These are phyloP conservation scores for Scaptomyza flava DNA, from an alignment of 2,888 invertebrate species.

Conservation along the genomic window DNA sequence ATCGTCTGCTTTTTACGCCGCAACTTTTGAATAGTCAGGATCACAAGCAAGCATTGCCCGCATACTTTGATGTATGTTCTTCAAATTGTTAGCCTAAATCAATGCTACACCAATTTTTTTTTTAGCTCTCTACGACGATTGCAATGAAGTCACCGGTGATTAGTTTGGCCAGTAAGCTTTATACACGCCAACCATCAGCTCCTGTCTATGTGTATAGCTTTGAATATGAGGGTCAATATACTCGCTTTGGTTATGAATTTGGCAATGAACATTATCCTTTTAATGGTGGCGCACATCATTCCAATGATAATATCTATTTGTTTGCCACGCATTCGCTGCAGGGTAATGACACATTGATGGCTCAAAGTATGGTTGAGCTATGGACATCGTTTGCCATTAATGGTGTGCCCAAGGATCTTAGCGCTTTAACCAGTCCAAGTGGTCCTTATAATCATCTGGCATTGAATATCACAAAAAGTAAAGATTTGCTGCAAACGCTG, in stretches of 20 bases:
- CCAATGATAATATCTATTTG: conserved; percentile 87
- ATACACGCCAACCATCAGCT: conserved; percentile 65
- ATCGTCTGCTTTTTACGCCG: conserved; percentile 83
- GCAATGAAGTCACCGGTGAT: conserved; percentile 85
- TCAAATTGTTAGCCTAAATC: background rate
- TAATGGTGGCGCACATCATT: conserved; percentile 86
- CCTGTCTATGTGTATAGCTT: conserved; percentile 85
- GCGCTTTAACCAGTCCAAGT: conserved; percentile 61
- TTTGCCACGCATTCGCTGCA: conserved; percentile 84
- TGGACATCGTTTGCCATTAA: conserved; percentile 84
- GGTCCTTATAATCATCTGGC: conserved; percentile 84
- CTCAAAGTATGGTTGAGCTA: conserved; percentile 84
- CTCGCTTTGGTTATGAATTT: conserved; percentile 84
- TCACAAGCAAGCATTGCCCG: conserved; percentile 84
- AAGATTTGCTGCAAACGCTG: conserved; percentile 77
- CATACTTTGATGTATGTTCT: conserved; percentile 85
- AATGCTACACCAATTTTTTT: background rate
- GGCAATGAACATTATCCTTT: conserved; percentile 84
- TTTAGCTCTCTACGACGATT: conserved; percentile 68
- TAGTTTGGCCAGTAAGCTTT: conserved; percentile 78
- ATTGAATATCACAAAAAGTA: conserved; percentile 44
- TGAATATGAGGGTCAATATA: conserved; percentile 84
- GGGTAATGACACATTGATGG: conserved; percentile 81
- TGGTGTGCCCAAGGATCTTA: conserved; percentile 72
- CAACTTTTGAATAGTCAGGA: conserved; percentile 81